phyloP scores from a whole-genome alignment of 2,888 invertebrate species.

The Drosophila meridiana region DNA sequence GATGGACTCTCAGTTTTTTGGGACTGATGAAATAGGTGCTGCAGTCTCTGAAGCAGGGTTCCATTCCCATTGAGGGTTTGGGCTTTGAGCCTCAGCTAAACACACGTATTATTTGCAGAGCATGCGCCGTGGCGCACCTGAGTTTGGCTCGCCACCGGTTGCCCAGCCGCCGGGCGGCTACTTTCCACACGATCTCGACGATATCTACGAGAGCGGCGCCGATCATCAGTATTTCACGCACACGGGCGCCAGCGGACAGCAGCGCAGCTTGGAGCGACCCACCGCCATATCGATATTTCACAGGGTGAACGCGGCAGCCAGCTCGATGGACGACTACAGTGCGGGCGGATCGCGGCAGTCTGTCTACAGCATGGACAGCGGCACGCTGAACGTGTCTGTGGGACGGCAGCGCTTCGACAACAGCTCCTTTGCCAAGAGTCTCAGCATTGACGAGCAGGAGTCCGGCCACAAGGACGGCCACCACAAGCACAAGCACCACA shows the following conservation, averaged over 20 bases:
- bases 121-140: constrained; percentile 79
- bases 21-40: constrained; percentile 5
- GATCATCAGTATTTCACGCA: constrained; percentile 85
- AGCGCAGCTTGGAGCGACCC: constrained; percentile 79
- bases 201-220: constrained; percentile 83
- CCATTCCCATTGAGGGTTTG: background rate
- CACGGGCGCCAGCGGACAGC: constrained; percentile 79
- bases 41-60: constrained; percentile 3
- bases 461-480: constrained; percentile 52
- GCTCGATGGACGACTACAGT: constrained; percentile 82
- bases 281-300: constrained; percentile 84
- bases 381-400: constrained; percentile 31
- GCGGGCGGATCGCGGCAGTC: constrained; percentile 54
- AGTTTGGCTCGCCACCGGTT: constrained; percentile 82
- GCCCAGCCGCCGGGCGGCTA: constrained; percentile 74
- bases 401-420: constrained; percentile 83
- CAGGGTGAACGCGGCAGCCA: constrained; percentile 81
- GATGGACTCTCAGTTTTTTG: background rate
- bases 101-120: constrained; percentile 67
- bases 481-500: constrained; percentile 63
- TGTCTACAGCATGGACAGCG: constrained; percentile 63
- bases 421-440: constrained; percentile 82
- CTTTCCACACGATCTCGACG: constrained; percentile 85
- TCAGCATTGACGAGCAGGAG: constrained; percentile 79
- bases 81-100: constrained; percentile 8